Evolutionary conservation across 2,797 vertebrate species (phyloP).

Genomic region (Lacerta viridis): DNA sequence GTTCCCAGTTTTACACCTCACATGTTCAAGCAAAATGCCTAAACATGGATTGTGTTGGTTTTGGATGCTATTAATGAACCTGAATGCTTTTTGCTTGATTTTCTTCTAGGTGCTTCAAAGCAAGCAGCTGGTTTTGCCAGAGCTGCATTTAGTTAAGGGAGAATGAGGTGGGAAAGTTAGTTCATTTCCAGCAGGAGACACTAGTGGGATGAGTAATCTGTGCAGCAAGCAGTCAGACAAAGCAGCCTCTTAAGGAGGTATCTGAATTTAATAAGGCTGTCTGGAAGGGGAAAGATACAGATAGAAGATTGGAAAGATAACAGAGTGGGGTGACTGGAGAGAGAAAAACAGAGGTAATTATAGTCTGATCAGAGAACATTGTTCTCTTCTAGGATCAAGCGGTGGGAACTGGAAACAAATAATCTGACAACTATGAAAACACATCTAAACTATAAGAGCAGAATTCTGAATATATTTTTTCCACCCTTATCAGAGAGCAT

Average conservation of each 20-base stretch:
- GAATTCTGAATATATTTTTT: not conserved
- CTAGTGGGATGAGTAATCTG: not conserved
- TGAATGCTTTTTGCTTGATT: not conserved
- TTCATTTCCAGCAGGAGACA: conserved; percentile 23
- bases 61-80: not conserved
- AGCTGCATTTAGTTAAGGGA: not conserved
- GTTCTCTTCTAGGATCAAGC: conserved; percentile 38
- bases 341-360: conserved; percentile 54
- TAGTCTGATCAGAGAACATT: conserved; percentile 24
- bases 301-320: conserved; percentile 63
- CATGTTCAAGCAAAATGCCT: too few species aligned
- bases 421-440: conserved; percentile 25
- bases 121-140: conserved; percentile 16
- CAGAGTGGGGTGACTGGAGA: conserved; percentile 19
- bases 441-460: conserved; percentile 12
- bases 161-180: not conserved
- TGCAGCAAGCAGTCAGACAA: conserved; percentile 49
- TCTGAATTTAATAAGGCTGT: conserved; percentile 70
- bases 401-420: conserved; percentile 27
- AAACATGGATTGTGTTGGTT: rapidly evolving
- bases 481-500: not conserved
- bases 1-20: too few species aligned
- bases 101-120: conserved; percentile 18
- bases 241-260: conserved; percentile 47
- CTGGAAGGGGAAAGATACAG: conserved; percentile 40